A percentile compares a stretch with the other conserved stretches of the same genome.
These are phyloP conservation scores for Latrodectus elegans DNA, from an alignment of 2,888 invertebrate species.

Conservation along the genomic window DNA sequence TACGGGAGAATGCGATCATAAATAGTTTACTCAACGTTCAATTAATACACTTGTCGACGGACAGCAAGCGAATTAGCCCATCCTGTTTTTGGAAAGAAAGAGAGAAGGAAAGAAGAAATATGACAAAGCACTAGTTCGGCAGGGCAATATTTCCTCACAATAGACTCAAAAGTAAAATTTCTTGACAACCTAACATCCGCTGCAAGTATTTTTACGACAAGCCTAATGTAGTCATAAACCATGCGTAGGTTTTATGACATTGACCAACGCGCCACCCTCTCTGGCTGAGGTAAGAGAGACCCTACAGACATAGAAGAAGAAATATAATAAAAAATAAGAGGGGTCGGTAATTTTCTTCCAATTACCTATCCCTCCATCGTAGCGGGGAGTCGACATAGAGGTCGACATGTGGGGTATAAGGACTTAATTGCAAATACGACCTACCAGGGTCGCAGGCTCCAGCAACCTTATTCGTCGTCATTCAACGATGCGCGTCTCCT, in stretches of 20 bases:
- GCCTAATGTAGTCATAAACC: constrained; percentile 56
- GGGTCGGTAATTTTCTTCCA: constrained; percentile 49
- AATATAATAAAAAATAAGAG: constrained; percentile 11
- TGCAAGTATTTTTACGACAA: constrained; percentile 45
- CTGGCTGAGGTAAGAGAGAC: constrained; percentile 6
- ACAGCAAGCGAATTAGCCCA: not conserved
- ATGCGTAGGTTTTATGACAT: constrained; percentile 47
- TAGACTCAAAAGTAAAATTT: constrained; percentile 17
- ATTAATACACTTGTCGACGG: not conserved
- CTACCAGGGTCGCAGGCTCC: constrained; percentile 28
- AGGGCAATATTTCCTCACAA: not conserved
- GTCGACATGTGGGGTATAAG: constrained; percentile 58
- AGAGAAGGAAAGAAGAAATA: not conserved
- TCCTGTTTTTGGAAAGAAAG: not conserved
- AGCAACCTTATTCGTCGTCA: constrained; percentile 38
- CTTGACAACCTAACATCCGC: constrained; percentile 46
- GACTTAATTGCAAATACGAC: constrained; percentile 55
- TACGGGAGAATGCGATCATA: no score
- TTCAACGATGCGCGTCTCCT: constrained; percentile 2
- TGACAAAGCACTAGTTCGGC: not conserved
- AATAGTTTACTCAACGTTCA: no score
- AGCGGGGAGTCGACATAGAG: constrained; percentile 39
- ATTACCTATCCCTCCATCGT: constrained; percentile 45
- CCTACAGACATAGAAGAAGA: not conserved
- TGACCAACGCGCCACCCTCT: constrained; percentile 33